These are phyloP conservation scores for Drosophila sproati DNA, from an alignment of 1,140 invertebrate genomes.

Conservation along the genomic window DNA sequence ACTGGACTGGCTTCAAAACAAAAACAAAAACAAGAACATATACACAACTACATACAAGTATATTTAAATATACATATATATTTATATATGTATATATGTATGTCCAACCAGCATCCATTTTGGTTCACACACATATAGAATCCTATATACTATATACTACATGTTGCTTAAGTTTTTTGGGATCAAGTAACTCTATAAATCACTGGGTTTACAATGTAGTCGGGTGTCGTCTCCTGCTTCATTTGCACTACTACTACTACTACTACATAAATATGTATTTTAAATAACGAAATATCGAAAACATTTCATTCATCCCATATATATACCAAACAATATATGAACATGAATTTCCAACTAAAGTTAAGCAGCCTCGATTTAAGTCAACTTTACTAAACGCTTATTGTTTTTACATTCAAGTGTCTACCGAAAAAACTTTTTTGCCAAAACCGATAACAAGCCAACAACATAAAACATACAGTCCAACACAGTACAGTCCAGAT, in stretches of 20 bases:
- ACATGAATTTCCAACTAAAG: slow-evolving; percentile 13
- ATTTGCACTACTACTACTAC: slow-evolving; percentile 1
- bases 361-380: slow-evolving; percentile 8
- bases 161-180: slow-evolving; percentile 36
- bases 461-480: slow-evolving; percentile 3
- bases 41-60: slow-evolving; percentile 12
- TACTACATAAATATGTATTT: not conserved
- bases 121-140: slow-evolving; percentile 3
- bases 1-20: slow-evolving; percentile 27
- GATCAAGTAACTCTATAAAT: slow-evolving; percentile 2
- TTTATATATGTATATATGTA: not conserved
- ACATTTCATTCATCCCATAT: slow-evolving; percentile 15
- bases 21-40: not conserved
- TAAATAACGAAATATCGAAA: slow-evolving; percentile 6
- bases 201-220: slow-evolving; percentile 16
- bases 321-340: slow-evolving; percentile 3
- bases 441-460: slow-evolving; percentile 8
- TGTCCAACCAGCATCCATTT: slow-evolving; percentile 16
- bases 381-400: not conserved
- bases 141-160: slow-evolving; percentile 8
- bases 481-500: slow-evolving; percentile 24
- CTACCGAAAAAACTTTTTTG: slow-evolving; percentile 11
- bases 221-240: slow-evolving; percentile 22
- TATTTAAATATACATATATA: not conserved
- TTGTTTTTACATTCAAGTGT: slow-evolving; percentile 16